Base-by-base conservation (phyloP, 1,140 invertebrate species). In the Camponotus floridanus region DNA sequence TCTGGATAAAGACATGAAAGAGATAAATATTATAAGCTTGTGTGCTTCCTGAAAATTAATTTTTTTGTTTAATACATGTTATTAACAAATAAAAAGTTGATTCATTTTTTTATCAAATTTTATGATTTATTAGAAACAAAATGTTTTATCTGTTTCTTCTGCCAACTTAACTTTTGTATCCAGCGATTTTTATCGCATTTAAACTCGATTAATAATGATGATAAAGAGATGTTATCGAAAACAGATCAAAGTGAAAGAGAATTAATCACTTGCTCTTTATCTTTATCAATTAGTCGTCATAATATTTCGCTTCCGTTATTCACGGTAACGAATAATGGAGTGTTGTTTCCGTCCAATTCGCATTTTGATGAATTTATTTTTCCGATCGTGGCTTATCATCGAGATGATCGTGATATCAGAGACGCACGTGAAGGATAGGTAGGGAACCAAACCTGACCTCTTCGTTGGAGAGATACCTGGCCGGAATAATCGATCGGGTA, bases 401-500 rank as follows among this genome's bases (percentile, higher is more conserved):
- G 26, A 73, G 55, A 18, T 55, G 55, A 81, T 81, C 79, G 39
- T 39, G 67, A 71, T 81, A 81, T 81, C 79, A 64, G 26, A 21
- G n/a, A 36, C n/a, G 68, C 13, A 15, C 42, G n/a, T 31, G 18
- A 51, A 51, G 3, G 68, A 83, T 62, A 62, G 65, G 18, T 62
- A 62, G 65, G 18, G 45, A 26, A 36, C 18, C 18, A 65, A 64
- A 33, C 45, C 79, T 76, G 81, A 87, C 71, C 73, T 87, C 55
- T 73, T 33, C 18, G 45, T 74, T 70, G 36, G 57, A 48, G 55
- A 76, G 65, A 85, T 87, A 78, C 71, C 81, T 78, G 73, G 86
- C 31, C 8, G 57, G 81, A 87, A 87, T 87, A 87, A 87, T 87
- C 83, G 83, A 87, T 87, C 36, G 81, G 51, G 42, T 73, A 78